phyloP scores from a whole-genome alignment of 2,113 vertebrate genomes.

The Delphinus delphis region DNA sequence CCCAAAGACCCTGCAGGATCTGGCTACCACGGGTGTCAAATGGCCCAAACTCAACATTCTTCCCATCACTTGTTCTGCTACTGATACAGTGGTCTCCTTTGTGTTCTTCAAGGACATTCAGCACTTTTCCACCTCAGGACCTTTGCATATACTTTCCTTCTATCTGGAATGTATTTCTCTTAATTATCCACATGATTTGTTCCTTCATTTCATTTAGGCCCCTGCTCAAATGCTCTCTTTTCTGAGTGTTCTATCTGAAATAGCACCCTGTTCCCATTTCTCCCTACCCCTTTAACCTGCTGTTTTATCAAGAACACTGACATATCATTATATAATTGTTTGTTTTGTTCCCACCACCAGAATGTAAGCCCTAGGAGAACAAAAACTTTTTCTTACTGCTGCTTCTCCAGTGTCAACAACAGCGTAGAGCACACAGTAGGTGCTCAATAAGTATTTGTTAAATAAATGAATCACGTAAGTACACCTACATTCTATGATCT shows the following conservation, averaged over 20 bases:
- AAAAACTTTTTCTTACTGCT: neutral
- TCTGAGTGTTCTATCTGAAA: neutral
- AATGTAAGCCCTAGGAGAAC: neutral
- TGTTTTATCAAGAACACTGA: too few species aligned
- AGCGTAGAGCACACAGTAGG: neutral
- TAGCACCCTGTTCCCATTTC: too few species aligned
- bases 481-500: neutral
- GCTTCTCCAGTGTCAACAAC: neutral
- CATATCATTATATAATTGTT: rapidly evolving
- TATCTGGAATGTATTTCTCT: too few species aligned
- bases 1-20: too few species aligned
- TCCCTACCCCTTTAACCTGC: neutral
- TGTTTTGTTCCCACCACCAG: neutral
- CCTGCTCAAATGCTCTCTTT: neutral
- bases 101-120: neutral
- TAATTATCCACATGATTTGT: too few species aligned
- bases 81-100: too few species aligned
- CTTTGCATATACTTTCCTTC: neutral
- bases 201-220: neutral
- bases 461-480: neutral
- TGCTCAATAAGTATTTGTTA: neutral
- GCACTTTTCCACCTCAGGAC: neutral
- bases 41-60: too few species aligned
- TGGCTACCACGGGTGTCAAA: too few species aligned
- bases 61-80: neutral